phyloP scores from a whole-genome alignment of 2,113 vertebrate genomes.

The Podarcis cretensis region DNA sequence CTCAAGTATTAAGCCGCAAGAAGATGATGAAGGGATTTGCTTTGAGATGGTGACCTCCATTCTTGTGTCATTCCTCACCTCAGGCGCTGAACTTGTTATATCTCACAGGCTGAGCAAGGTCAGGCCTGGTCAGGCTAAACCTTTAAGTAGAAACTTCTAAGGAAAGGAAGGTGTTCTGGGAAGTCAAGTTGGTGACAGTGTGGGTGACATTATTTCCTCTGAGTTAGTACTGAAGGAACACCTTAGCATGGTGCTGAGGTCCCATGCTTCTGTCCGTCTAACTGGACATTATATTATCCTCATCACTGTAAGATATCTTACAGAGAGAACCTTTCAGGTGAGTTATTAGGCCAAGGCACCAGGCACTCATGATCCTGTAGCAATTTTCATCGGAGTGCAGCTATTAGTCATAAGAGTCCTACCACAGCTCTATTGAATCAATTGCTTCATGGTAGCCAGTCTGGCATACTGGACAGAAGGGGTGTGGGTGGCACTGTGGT shows the following conservation, averaged over 20 bases:
- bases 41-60: conserved; percentile 66
- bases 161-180: conserved; percentile 25
- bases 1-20: neutral
- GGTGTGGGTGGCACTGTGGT: too few relatives aligned
- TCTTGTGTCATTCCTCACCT: conserved; percentile 69
- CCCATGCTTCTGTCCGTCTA: fast-evolving
- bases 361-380: neutral
- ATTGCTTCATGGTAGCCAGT: neutral
- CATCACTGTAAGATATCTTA: neutral
- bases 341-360: conserved; percentile 36
- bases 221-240: conserved; percentile 19
- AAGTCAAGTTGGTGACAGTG: conserved; percentile 46
- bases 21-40: conserved; percentile 51
- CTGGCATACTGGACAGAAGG: neutral
- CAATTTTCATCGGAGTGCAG: fast-evolving
- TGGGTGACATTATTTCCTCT: conserved; percentile 60
- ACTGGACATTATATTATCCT: conserved; percentile 14
- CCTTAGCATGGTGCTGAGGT: conserved; percentile 20
- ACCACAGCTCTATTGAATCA: neutral
- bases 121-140: conserved; percentile 63
- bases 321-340: conserved; percentile 9
- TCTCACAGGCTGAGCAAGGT: conserved; percentile 68
- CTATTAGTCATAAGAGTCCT: neutral
- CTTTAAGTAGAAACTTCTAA: conserved; percentile 69
- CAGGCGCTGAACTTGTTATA: conserved; percentile 70